Percentiles rank a stretch among this genome's conserved stretches.
Conservation (phyloP, 2,797 vertebrate species). For the Chiloscyllium punctatum region DNA sequence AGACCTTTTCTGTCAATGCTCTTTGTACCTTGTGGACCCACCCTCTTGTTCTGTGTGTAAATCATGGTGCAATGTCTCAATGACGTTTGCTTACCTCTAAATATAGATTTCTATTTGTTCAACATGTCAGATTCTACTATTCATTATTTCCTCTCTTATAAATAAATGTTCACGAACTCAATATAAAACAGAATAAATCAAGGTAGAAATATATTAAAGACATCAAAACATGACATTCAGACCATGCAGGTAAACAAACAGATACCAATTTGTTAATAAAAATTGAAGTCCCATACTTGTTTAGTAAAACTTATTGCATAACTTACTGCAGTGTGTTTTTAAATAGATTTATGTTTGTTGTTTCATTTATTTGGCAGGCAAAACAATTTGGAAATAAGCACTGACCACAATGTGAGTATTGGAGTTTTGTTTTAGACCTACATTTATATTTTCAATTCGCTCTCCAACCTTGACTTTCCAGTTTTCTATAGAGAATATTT, state of each 20-base stretch:
- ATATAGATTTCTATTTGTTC: not conserved
- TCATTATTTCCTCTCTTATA: not conserved
- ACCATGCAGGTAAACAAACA: not conserved
- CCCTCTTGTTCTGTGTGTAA: not conserved
- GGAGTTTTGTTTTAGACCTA: not conserved
- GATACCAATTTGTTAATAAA: not conserved
- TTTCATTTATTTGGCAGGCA: conserved; percentile 50
- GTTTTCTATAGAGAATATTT: not conserved
- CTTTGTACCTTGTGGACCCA: not conserved
- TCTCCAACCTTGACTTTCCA: not conserved
- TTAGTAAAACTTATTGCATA: not conserved
- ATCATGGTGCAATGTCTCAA: not conserved
- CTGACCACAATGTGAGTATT: conserved; percentile 57
- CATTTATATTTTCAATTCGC: too few species aligned
- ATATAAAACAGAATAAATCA: too few species aligned
- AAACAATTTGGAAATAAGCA: conserved; percentile 53
- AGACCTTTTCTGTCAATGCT: not conserved
- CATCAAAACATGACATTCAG: not conserved
- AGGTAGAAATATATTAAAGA: not conserved
- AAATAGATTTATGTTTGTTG: not conserved
- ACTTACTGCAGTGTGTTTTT: not conserved
- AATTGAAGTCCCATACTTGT: not conserved
- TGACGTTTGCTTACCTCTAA: not conserved
- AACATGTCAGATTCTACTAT: not conserved
- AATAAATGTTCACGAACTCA: not conserved